A percentile compares a stretch with the other conserved stretches of the same genome.
Conservation (phyloP, 2,797 vertebrate species). For the Todus mexicanus region DNA sequence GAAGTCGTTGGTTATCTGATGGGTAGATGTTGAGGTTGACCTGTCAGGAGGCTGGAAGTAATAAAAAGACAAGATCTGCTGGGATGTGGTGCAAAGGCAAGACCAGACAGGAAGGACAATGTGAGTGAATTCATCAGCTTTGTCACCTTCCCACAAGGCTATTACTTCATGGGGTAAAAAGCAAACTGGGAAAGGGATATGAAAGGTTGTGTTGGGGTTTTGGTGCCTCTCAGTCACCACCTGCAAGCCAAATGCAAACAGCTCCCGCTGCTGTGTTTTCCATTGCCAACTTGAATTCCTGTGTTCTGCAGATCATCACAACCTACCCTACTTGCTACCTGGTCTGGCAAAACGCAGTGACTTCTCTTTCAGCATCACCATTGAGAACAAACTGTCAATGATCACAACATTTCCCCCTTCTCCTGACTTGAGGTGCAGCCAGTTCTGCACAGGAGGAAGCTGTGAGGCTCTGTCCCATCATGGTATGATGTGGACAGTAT, state of each 20-base stretch:
- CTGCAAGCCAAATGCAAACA: background rate
- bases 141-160: background rate
- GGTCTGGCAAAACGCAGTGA: background rate
- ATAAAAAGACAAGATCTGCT: background rate
- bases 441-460: background rate
- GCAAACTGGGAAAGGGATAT: background rate
- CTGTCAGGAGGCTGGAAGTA: background rate
- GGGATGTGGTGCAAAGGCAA: background rate
- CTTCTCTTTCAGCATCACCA: background rate
- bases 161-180: background rate
- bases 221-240: background rate
- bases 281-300: background rate
- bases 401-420: background rate
- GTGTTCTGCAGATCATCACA: background rate
- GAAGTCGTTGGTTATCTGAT: background rate
- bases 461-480: rapidly evolving
- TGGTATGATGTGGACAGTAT: background rate
- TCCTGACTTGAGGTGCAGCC: rapidly evolving
- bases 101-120: background rate
- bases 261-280: background rate
- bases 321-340: background rate
- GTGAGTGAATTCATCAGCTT: background rate
- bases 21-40: background rate
- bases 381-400: background rate
- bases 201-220: rapidly evolving